A percentile compares a stretch with the other conserved stretches of the same genome.
These are phyloP conservation scores for Numenius arquata DNA, from an alignment of 2,113 vertebrate species.

Conservation along the genomic window DNA sequence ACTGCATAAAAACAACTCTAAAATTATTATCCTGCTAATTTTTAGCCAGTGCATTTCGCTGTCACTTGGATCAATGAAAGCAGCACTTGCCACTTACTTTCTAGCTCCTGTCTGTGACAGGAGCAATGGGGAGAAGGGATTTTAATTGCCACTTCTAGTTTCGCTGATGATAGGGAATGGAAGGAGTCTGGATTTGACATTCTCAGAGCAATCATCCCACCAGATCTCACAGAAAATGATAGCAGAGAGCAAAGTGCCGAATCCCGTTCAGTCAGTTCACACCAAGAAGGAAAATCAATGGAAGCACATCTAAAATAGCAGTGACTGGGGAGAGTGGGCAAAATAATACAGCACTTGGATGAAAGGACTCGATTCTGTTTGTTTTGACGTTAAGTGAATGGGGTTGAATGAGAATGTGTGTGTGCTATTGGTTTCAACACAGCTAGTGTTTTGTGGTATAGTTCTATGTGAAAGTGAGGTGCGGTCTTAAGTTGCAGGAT, in stretches of 20 bases:
- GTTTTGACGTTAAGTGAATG: neutral
- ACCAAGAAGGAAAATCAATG: neutral
- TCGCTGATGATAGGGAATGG: neutral
- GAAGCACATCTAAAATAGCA: neutral
- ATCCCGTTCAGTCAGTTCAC: neutral
- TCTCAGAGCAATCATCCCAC: neutral
- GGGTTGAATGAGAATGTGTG: neutral
- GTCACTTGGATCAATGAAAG: neutral
- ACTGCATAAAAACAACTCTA: neutral
- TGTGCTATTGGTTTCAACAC: neutral
- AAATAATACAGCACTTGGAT: neutral
- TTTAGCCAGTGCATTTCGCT: neutral
- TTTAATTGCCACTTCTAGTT: neutral
- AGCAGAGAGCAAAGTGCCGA: neutral
- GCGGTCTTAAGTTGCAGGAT: neutral
- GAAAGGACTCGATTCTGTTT: neutral
- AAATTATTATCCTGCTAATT: neutral
- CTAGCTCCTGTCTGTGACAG: neutral
- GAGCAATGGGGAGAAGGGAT: neutral
- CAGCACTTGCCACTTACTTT: neutral
- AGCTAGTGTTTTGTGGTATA: neutral
- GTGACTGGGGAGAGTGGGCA: neutral
- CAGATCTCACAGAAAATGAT: neutral
- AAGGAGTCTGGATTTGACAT: neutral
- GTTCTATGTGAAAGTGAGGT: neutral